These are phyloP conservation scores for Theodoxus fluviatilis DNA, from an alignment of 2,888 invertebrate species.

Conservation along the genomic window DNA sequence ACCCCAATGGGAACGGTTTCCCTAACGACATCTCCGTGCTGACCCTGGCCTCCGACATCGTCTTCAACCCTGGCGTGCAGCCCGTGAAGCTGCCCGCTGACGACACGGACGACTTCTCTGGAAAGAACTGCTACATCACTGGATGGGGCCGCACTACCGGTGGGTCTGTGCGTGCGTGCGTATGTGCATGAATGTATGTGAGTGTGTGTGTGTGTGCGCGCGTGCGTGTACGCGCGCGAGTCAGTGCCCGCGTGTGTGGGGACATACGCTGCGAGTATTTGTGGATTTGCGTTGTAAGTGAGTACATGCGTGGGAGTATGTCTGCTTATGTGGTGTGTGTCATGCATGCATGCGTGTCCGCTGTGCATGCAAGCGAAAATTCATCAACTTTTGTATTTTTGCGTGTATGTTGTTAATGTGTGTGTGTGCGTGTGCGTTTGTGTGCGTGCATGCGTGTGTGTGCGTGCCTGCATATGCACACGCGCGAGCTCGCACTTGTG, in stretches of 20 bases:
- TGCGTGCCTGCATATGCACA: neutral
- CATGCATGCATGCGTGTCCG: neutral
- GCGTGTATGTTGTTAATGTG: neutral
- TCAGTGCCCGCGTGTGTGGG: neutral
- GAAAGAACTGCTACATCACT: slow-evolving; percentile 9
- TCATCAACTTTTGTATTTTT: neutral
- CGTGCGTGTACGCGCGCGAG: neutral
- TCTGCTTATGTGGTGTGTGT: neutral
- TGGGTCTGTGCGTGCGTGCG: neutral
- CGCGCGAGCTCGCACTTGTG: neutral
- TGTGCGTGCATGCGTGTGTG: neutral
- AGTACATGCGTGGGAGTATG: neutral
- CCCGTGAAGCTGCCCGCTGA: slow-evolving; percentile 9
- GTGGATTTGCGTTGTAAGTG: neutral
- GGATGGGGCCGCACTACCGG: slow-evolving; percentile 23
- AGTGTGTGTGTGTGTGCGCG: neutral
- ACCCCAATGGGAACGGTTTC: slow-evolving; percentile 24
- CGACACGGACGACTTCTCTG: slow-evolving; percentile 1
- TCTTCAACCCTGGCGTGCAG: slow-evolving; percentile 16
- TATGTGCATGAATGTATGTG: neutral
- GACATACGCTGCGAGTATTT: neutral
- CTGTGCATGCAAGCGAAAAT: neutral
- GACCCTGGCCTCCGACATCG: slow-evolving; percentile 4
- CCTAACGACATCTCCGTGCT: slow-evolving; percentile 27
- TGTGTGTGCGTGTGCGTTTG: slow-evolving; percentile 5